These are phyloP conservation scores for Mixornis gularis DNA, from an alignment of 2,113 vertebrate genomes.

Conservation along the genomic window DNA sequence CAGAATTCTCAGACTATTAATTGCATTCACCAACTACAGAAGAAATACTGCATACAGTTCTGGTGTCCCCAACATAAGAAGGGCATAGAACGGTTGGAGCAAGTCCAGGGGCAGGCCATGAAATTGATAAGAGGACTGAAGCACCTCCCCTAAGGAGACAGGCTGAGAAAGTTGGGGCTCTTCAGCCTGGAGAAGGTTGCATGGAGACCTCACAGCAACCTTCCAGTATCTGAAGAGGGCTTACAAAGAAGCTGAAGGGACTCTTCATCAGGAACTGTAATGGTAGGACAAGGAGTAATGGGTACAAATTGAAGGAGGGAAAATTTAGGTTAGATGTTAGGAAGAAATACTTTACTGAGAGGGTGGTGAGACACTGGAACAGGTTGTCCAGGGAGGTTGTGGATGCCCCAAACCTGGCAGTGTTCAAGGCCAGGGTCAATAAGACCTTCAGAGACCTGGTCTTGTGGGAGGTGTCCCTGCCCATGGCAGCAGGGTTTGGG, in stretches of 20 bases:
- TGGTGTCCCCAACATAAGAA: not conserved
- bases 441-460: not conserved
- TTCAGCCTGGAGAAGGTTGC: not conserved
- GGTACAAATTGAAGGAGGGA: not conserved
- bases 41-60: not conserved
- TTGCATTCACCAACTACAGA: not conserved
- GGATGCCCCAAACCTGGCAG: not conserved
- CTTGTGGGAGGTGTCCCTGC: not conserved
- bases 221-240: not conserved
- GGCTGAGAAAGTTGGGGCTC: not conserved
- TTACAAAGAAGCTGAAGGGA: not conserved
- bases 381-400: not conserved
- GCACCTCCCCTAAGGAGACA: not conserved
- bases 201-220: not conserved
- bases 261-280: not conserved
- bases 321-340: not conserved
- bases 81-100: not conserved
- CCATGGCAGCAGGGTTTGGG: rapidly evolving
- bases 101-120: not conserved
- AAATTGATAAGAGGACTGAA: not conserved
- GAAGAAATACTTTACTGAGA: not conserved
- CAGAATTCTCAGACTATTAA: not conserved
- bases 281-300: not conserved
- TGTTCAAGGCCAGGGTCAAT: not conserved
- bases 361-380: not conserved